Evolutionary conservation across 2,113 vertebrate genomes (phyloP).

Genomic region (Diphyllodes magnificus): DNA sequence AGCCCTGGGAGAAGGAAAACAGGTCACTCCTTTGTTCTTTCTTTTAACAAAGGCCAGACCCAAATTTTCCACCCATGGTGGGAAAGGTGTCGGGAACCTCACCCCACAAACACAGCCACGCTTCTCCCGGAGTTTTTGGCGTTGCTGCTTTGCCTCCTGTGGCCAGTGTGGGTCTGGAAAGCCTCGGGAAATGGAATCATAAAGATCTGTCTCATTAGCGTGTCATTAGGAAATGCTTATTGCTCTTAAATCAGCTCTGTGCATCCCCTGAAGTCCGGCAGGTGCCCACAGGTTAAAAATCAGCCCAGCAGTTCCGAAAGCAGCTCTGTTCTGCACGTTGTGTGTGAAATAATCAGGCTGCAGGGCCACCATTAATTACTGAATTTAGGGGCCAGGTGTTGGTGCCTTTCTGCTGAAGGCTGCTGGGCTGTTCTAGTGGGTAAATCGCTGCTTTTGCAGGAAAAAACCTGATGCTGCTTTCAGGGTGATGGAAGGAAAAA

Average conservation of each 20-base stretch:
- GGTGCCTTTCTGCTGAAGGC: neutral
- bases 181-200: neutral
- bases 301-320: neutral
- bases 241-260: neutral
- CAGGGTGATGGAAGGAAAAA: neutral
- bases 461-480: neutral
- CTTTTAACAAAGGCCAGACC: neutral
- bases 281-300: neutral
- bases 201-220: neutral
- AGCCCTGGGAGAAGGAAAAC: neutral
- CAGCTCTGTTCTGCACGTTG: rapidly evolving
- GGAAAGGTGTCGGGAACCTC: neutral
- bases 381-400: neutral
- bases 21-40: neutral
- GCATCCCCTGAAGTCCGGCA: neutral
- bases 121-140: neutral
- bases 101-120: rapidly evolving
- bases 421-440: neutral
- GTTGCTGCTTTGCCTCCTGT: neutral
- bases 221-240: neutral
- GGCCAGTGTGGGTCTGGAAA: neutral
- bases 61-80: neutral
- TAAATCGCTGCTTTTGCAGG: neutral
- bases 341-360: neutral
- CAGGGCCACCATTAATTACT: neutral